phyloP scores from a whole-genome alignment of 2,888 invertebrate genomes.

The Nomada flava region DNA sequence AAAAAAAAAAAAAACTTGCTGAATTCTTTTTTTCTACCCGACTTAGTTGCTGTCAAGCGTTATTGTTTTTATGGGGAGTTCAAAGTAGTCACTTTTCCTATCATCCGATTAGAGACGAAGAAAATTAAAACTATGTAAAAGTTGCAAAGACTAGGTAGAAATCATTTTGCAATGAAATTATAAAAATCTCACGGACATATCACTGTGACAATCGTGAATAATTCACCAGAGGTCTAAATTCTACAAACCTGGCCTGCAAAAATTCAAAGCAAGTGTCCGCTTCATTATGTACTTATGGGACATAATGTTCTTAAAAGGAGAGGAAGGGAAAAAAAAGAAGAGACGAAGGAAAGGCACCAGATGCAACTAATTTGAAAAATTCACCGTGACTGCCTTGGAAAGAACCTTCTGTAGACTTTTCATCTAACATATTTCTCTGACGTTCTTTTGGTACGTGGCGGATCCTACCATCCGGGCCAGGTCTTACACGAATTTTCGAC shows the following conservation, averaged over 20 bases:
- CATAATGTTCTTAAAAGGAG: slow-evolving; percentile 10
- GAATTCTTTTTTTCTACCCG: no score
- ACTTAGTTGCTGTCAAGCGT: no score
- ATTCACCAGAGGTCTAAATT: no score
- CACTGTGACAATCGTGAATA: not conserved
- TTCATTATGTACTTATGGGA: not conserved
- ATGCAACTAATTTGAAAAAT: slow-evolving; percentile 63
- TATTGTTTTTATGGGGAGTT: no score
- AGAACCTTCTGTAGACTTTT: slow-evolving; percentile 39
- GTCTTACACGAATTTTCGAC: slow-evolving; percentile 70
- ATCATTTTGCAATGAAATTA: no score
- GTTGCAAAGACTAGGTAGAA: no score
- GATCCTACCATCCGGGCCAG: slow-evolving; percentile 8
- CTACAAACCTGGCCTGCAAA: no score
- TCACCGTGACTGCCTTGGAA: slow-evolving; percentile 58
- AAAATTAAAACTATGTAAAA: no score
- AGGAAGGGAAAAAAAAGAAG: not conserved
- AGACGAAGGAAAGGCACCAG: slow-evolving; percentile 42
- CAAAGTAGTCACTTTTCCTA: no score
- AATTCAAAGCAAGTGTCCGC: not conserved
- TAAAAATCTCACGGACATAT: no score
- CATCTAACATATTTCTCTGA: slow-evolving; percentile 13
- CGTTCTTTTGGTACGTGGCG: slow-evolving; percentile 12
- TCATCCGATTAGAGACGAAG: no score
- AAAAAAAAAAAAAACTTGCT: no score